Evolutionary conservation across 2,113 vertebrate genomes (phyloP), one percentile per base, ranked within the genome.

Genomic region (Tragelaphus imberbis): DNA sequence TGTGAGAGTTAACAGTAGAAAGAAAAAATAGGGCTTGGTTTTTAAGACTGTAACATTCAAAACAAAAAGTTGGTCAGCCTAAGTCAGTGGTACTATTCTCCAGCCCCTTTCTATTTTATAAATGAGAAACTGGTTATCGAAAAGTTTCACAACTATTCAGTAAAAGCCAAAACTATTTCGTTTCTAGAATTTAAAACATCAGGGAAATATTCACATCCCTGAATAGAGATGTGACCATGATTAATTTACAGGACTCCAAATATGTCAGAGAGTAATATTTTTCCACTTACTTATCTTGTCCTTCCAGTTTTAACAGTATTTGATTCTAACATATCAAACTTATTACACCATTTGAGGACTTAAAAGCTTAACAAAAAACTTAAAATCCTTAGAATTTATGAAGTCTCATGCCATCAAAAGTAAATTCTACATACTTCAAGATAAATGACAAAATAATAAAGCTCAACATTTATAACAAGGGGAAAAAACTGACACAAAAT

Each of bases 251-350:
- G 33, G 53, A 58, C 19, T 80, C 51, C 89, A 90, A 82, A 51
- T 90, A 87, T 28, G 58, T 92, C 28, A 55, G 58, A 89, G 56
- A 85, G 33, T 95, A 84, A 27, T 87, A 25, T 58, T 90, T 90
- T 94, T 77, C 63, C 90, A 88, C 12, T 79, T 87, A 84, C 9
- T 79, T 88, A 87, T 71, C 49, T 59, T n/a, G 28, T 49, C 68
- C 79, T 93, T 93, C 36, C 77, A 96, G 51, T 79, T 88, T 40
- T 81, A 95, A 92, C 15, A 97, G 77, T 58, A 97, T 65, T 93
- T 92, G n/a, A 88, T n/a, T 84, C 75, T 90, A 55, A 55, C 11
- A 88, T 19, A 90, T 80, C 49, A 84, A 84, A 63, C 49, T 36
- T 80, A 9, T 59, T 86, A 11, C 47, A 91, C 44, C 40, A 85